Evolutionary conservation across 1,140 invertebrate genomes (phyloP), one percentile per base, ranked within the genome.

Genomic region (Drosophila yakuba): DNA sequence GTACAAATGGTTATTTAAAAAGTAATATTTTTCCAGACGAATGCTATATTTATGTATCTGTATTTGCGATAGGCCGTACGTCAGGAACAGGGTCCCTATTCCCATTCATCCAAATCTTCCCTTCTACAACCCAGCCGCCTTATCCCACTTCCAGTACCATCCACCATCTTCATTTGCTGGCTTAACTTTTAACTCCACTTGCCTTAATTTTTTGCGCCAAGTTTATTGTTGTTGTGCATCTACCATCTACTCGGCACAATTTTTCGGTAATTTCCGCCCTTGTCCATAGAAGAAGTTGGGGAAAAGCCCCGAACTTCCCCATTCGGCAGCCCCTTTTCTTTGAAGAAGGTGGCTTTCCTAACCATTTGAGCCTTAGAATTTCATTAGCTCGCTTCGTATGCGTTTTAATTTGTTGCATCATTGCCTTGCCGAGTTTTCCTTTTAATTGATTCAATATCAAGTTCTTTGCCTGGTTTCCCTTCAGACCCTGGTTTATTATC

Each of bases 141-240:
- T 17, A 15, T 63, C 39, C 50, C 41, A 38, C 32, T 63, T 44
- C 47, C 50, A 56, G 45, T 54, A 36, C 55, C 76, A 77, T 55
- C 50, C 81, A 66, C 56, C 74, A 82, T 81, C 83, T 85, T 86
- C 82, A 78, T 86, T 79, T 86, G 82, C 82, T 88, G 63, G 83
- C 82, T 86, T 86, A 86, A 86, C 82, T 86, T 86, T 86, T 86
- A 88, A 86, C 84, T 86, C 66, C 83, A 82, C 75, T 86, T 86
- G 82, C 82, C 79, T 88, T 86, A 88, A 88, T 86, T 86, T 67
- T 88, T 88, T 43, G 58, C 52, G 56, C 58, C 60, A 75, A 75
- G 57, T 68, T 85, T 77, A 77, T 85, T 86, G 78, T 85, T 86
- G 68, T 86, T 81, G 67, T 48, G 78, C 59, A 78, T 76, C 48